Evolutionary conservation across 2,888 invertebrate species (phyloP), one percentile per base, ranked within the genome.

Genomic region (Cerastis leucographa): DNA sequence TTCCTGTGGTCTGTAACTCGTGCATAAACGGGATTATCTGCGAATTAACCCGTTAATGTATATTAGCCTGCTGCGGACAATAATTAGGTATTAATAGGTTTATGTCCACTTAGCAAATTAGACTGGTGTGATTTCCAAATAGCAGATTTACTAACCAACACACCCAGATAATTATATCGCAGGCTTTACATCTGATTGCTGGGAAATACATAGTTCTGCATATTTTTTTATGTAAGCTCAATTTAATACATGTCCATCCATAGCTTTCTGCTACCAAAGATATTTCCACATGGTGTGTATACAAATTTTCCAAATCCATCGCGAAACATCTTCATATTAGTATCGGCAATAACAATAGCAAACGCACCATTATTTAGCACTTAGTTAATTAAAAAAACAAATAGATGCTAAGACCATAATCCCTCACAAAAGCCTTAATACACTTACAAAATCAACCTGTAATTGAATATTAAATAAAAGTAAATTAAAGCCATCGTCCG

Each of bases 401-500:
- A 76, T 11, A 9, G 3, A 22, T 22, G 14, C 65, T 25, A 79
- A 76, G 44, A 56, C 29, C 7, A 44, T 70, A 71, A 78, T 62
- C 61, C 71, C 29, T 67, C n/a, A 59, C 69, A 71, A 65, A 70
- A 78, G 80, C 77, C 66, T 65, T 65, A 66, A 72, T 54, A 59
- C 77, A 69, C 70, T 81, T 46, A 66, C 61, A 76, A 90, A 91
- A 91, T 85, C 85, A 89, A 91, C 90, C 90, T 90, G 90, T 93
- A 92, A 93, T 91, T 92, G 89, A 92, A 93, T 93, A 92, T 91
- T 91, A 92, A 92, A 93, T 93, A 93, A 93, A 94, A 93, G 93
- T 93, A 92, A 92, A 94, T 94, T 93, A 93, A 92, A 90, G 90
- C 90, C 91, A 92, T 93, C 91, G 91, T 91, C 89, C 92, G 89